These are phyloP conservation scores for Rhinopomastus cyanomelas DNA, from an alignment of 2,113 vertebrate genomes.

Conservation along the genomic window DNA sequence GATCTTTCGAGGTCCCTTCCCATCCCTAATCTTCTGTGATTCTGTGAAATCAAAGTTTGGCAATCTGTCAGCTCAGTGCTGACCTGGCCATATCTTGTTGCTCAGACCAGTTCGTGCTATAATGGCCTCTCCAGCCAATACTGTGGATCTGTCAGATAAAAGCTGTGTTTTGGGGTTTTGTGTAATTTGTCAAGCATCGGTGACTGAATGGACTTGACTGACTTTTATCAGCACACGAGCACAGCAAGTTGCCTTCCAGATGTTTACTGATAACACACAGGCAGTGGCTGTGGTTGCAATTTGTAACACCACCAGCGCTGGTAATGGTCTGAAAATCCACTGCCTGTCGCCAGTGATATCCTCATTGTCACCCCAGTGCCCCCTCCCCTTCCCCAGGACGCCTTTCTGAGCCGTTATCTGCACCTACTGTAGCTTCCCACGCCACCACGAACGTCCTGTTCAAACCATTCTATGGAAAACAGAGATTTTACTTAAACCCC, in stretches of 20 bases:
- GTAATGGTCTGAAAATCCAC: conserved; percentile 32
- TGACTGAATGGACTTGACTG: background rate
- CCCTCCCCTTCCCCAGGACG: background rate
- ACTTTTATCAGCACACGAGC: background rate
- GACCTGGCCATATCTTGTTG: background rate
- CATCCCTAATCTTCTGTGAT: no score
- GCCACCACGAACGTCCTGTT: background rate
- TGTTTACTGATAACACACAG: background rate
- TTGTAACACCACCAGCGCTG: background rate
- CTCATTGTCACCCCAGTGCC: background rate
- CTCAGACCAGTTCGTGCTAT: background rate
- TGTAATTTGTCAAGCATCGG: background rate
- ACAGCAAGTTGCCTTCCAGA: background rate
- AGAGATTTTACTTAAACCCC: background rate
- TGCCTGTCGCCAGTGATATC: background rate
- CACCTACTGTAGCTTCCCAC: background rate
- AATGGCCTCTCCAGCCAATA: conserved; percentile 5
- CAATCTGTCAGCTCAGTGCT: background rate
- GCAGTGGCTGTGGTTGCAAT: background rate
- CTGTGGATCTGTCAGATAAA: background rate
- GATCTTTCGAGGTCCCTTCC: no score
- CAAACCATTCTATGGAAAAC: background rate
- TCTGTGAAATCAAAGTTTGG: background rate
- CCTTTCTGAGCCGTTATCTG: background rate
- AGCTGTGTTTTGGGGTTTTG: background rate